Conservation (phyloP, 35 echinoderm and acorn worm genomes). For the Heliocidaris erythrogramma region DNA sequence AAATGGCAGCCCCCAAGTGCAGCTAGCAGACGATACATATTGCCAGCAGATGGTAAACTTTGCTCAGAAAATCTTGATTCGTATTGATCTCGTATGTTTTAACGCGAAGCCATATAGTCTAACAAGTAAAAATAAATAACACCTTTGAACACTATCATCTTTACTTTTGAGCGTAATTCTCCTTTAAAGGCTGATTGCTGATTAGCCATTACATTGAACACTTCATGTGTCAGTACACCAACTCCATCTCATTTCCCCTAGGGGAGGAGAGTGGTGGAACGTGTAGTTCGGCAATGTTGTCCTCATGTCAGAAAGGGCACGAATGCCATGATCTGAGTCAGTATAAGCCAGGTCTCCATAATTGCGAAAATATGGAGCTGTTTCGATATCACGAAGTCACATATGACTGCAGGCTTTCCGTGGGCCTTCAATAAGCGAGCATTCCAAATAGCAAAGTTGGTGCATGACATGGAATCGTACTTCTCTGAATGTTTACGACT, state of each 20-base stretch:
- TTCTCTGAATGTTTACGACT: conserved; percentile 13
- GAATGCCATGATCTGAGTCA: not conserved
- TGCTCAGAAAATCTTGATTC: too few species aligned
- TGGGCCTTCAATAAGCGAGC: conserved; percentile 48
- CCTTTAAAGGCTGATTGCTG: not conserved
- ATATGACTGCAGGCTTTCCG: conserved; percentile 42
- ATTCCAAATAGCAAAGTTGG: conserved; percentile 51
- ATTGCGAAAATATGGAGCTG: conserved; percentile 46
- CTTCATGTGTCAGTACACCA: conserved; percentile 25
- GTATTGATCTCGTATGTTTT: too few species aligned
- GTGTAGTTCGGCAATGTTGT: conserved; percentile 35
- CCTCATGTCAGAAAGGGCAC: conserved; percentile 17
- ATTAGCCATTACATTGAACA: conserved; percentile 42
- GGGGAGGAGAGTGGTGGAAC: conserved; percentile 31
- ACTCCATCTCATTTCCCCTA: too few species aligned
- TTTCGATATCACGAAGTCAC: conserved; percentile 52
- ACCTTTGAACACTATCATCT: too few species aligned
- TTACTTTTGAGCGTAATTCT: too few species aligned
- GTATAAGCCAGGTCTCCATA: conserved; percentile 54
- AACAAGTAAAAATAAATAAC: too few species aligned
- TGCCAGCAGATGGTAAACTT: too few species aligned
- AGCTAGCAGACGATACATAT: too few species aligned
- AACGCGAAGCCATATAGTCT: too few species aligned
- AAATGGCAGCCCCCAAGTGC: too few species aligned
- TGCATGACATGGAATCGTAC: not conserved